A percentile compares a stretch with the other conserved stretches of the same genome.
phyloP scores from a whole-genome alignment of 2,113 vertebrate species.

The Strigops habroptila region DNA sequence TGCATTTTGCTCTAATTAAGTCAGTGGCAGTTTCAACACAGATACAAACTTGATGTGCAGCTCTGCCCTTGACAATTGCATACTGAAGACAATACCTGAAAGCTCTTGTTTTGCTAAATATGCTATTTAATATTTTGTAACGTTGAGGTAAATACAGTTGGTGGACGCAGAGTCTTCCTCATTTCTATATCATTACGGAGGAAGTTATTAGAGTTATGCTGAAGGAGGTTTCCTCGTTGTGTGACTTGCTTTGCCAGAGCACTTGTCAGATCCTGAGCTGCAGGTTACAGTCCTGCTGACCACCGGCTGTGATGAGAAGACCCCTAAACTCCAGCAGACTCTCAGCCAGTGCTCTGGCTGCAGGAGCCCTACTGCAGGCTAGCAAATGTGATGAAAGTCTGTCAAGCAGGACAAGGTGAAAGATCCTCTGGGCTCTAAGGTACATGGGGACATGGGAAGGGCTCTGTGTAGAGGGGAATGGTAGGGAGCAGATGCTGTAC shows the following conservation, averaged over 20 bases:
- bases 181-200: background rate
- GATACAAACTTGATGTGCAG: background rate
- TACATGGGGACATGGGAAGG: fast-evolving
- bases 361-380: background rate
- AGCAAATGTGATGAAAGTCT: background rate
- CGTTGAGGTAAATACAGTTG: background rate
- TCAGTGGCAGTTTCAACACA: slow-evolving; percentile 22
- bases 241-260: background rate
- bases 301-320: background rate
- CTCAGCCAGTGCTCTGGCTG: background rate
- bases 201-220: background rate
- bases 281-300: background rate
- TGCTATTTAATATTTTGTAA: slow-evolving; percentile 13
- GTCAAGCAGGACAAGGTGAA: background rate
- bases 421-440: background rate
- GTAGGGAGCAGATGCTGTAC: background rate
- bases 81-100: slow-evolving; percentile 20
- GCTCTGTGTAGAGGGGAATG: background rate
- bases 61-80: slow-evolving; percentile 21
- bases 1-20: slow-evolving; percentile 56
- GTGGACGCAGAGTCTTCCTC: fast-evolving
- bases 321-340: background rate
- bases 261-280: background rate
- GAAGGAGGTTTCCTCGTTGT: background rate
- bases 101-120: slow-evolving; percentile 28